Conservation (phyloP, 2,113 vertebrate genomes). For the Xiphias gladius region DNA sequence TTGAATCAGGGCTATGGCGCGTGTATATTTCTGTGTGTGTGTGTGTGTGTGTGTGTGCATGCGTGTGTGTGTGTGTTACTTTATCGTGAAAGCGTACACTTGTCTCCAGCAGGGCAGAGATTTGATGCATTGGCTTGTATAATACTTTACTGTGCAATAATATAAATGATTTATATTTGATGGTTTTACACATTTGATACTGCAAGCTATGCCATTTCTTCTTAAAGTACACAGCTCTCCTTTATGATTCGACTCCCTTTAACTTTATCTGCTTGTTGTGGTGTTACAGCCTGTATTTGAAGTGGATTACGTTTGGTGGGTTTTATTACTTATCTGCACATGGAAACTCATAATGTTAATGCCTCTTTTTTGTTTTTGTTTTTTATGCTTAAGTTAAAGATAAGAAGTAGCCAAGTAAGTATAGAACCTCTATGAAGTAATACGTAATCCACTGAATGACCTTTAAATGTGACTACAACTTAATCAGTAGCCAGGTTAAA, state of each 20-base stretch:
- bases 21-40: not conserved
- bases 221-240: not conserved
- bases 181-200: conserved; percentile 50
- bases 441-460: not conserved
- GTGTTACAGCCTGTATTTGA: conserved; percentile 14
- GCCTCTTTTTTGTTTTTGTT: not conserved
- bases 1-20: conserved; percentile 14
- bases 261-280: not conserved
- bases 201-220: conserved; percentile 24
- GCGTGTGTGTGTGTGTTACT: conserved; percentile 4
- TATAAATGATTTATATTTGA: conserved; percentile 61
- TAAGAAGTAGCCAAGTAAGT: not conserved
- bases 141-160: conserved; percentile 45
- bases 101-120: conserved; percentile 9
- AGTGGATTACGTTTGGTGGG: conserved; percentile 37
- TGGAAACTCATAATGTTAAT: conserved; percentile 18
- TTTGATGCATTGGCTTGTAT: conserved; percentile 51
- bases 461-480: not conserved
- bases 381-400: not conserved
- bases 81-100: conserved; percentile 7
- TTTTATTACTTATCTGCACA: conserved; percentile 28
- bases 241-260: conserved; percentile 22
- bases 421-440: not conserved
- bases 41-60: conserved; percentile 4
- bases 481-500: not conserved